Conservation (phyloP, 2,888 invertebrate species). For the Latrodectus elegans region DNA sequence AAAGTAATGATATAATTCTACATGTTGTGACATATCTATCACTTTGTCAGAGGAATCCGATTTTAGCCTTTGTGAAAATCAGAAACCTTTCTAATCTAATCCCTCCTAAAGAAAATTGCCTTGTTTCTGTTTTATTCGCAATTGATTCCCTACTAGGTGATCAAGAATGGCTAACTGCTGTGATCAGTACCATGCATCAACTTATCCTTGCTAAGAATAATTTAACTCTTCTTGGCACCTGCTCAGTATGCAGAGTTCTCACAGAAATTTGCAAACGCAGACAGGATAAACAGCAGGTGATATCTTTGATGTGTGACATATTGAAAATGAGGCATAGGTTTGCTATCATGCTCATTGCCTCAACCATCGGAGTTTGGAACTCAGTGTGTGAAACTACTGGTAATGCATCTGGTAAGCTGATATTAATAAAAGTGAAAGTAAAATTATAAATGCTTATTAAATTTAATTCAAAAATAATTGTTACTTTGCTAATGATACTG, state of each 20-base stretch:
- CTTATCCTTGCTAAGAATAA: conserved; percentile 17
- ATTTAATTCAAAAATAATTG: too few species aligned
- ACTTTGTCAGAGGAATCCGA: neutral
- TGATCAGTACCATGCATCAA: neutral
- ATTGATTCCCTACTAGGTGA: conserved; percentile 1
- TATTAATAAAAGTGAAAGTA: too few species aligned
- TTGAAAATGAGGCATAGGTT: conserved; percentile 7
- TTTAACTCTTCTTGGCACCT: neutral
- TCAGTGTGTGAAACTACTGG: conserved; percentile 9
- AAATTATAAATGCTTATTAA: too few species aligned
- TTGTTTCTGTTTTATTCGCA: conserved; percentile 3
- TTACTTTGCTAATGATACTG: too few species aligned
- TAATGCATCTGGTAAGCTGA: neutral
- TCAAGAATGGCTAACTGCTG: neutral
- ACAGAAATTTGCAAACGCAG: conserved; percentile 27
- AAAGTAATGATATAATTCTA: neutral
- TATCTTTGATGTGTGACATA: conserved; percentile 12
- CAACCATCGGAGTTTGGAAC: conserved; percentile 30
- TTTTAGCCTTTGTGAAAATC: neutral
- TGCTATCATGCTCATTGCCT: conserved; percentile 15
- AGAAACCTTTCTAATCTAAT: neutral
- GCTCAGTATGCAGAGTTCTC: conserved; percentile 24
- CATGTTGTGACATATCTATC: conserved; percentile 12
- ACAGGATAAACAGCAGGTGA: neutral
- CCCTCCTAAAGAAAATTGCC: conserved; percentile 4